These are phyloP conservation scores for Pongo abelii DNA, from an alignment of 2,113 vertebrate genomes.

Conservation along the genomic window DNA sequence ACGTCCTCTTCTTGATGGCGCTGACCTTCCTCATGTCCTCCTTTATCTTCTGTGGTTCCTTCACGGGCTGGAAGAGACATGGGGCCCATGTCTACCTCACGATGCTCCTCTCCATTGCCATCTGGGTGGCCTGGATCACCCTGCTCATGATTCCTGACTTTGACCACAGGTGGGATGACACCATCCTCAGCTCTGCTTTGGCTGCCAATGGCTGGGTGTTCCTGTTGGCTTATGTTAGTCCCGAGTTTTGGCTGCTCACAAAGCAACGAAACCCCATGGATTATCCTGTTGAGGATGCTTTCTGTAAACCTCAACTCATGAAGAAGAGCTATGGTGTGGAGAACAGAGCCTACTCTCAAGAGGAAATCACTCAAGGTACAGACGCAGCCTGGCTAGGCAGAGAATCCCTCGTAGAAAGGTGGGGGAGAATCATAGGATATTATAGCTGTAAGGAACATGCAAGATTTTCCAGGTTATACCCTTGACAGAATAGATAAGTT, in stretches of 20 bases:
- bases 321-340: conserved; percentile 83
- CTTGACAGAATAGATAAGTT: neutral
- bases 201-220: conserved; percentile 93
- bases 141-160: conserved; percentile 80
- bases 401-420: neutral
- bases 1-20: conserved; percentile 89
- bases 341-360: conserved; percentile 84
- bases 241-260: conserved; percentile 88
- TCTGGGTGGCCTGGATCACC: conserved; percentile 93
- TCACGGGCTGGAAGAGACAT: conserved; percentile 83
- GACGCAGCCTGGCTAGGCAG: neutral
- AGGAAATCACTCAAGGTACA: conserved; percentile 83
- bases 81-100: conserved; percentile 87
- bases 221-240: conserved; percentile 86
- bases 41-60: conserved; percentile 83
- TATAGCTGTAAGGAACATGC: neutral
- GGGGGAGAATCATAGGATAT: neutral
- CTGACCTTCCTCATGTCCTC: conserved; percentile 83
- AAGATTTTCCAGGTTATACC: neutral
- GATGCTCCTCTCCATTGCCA: conserved; percentile 84
- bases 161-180: conserved; percentile 87
- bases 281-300: conserved; percentile 80
- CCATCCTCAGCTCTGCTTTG: conserved; percentile 88
- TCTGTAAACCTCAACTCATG: conserved; percentile 82
- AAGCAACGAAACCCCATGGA: conserved; percentile 79